Evolutionary conservation across 2,888 invertebrate genomes (phyloP), one percentile per base, ranked within the genome.

Genomic region (Norana najaformis): DNA sequence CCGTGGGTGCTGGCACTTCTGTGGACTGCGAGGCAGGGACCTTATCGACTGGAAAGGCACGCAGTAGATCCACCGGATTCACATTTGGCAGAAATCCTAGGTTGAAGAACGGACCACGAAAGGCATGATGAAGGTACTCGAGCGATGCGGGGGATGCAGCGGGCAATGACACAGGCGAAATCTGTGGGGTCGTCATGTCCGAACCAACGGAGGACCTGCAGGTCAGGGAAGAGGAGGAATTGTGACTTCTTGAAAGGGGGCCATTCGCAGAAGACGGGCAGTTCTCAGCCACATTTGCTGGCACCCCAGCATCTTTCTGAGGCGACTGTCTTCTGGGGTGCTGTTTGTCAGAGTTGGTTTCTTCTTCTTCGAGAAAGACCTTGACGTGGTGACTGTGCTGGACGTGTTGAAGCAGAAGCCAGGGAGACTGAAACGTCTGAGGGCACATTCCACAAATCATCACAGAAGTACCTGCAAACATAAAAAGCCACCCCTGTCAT

Each of bases 361-460:
- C 83, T 35, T 35, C n/a, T 36, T 34, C 96, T 93, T 97, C 97
- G 89, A 97, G 96, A 96, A 98, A 99, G 94, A 99, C 97, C 95
- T 98, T 97, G 92, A 98, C 97, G 36, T 98, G 98, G 94, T 99
- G 99, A 91, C 97, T 97, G 94, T 97, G 97, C 95, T 99, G 98
- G 41, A 97, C 98, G 95, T 99, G 99, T 94, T 98, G 98, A 83
- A 99, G 96, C 91, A 99, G 96, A 91, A 97, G 96, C 99, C 99
- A 99, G 18, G 99, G 90, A 83, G 92, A 91, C 69, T 47, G 88
- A 90, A 90, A 92, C 20, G 97, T 96, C 92, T 97, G 97, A 94
- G 98, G 98, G 96, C 99, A 99, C 93, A 98, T 98, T 88, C 97
- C 97, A 94, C 98, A 99, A 92, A 98, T 97, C 95, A 98, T 97